Evolutionary conservation across 2,888 invertebrate species (phyloP), one percentile per base, ranked within the genome.

Genomic region (Itoplectis maculator): DNA sequence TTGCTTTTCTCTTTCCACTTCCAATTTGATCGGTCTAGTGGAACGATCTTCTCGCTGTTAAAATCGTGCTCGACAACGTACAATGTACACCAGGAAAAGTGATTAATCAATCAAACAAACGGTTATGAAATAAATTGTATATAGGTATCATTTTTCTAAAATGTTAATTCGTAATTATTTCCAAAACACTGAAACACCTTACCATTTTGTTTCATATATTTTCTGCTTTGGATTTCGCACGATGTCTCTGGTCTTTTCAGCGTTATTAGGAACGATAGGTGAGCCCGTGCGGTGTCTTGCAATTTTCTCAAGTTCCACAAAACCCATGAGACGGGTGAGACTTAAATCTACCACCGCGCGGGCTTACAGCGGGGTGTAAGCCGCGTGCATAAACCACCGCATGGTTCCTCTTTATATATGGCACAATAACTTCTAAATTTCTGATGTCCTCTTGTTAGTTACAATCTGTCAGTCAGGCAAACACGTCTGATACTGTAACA

Each of bases 251-350:
- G 20, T 18, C 20, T 15, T 56, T 23, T 6, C 23, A 56, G 11
- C 23, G 56, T 56, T 2, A 56, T 29, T 56, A 29, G n/a, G 56
- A 56, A 29, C n/a, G 29, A 56, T 56, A 23, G 56, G n/a, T n/a
- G 23, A 56, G 29, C 29, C 29, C 23, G 1, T 11, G 5, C 15
- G 18, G 18, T 23, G 56, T 56, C 29, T 23, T 8, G 56, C 29
- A 56, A 56, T 56, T 56, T 56, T 56, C 56, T 56, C 23, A 11
- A 56, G 15, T 56, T 56, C 56, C n/a, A 56, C 56, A 8, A 56
- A n/a, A n/a, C n/a, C 11, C 29, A 29, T n/a, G 11, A 56, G 29
- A 29, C 29, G 29, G 56, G 56, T 56, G 23, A 29, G 29, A 56
- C 29, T 23, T 29, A 9, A 29, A 3, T 56, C 8, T 2, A 2